A percentile compares a stretch with the other conserved stretches of the same genome.
Evolutionary conservation across 2,113 vertebrate species (phyloP).

Genomic region (Gymnarchus niloticus): DNA sequence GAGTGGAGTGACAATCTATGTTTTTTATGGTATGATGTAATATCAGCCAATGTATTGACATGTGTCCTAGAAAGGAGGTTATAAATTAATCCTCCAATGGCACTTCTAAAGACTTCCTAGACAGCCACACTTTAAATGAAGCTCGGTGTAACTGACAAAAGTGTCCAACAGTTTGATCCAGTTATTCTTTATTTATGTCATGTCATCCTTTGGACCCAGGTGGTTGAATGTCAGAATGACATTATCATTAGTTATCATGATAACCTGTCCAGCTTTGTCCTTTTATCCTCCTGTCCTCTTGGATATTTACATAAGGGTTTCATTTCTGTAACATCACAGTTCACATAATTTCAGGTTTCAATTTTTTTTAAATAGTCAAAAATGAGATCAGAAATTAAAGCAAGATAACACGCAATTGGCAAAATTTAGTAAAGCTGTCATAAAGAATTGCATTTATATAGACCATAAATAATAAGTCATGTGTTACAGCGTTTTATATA

Average conservation of each 20-base stretch:
- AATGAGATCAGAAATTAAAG: not conserved
- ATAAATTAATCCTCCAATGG: not conserved
- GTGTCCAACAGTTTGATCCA: not conserved
- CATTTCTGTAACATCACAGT: not conserved
- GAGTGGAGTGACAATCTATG: not conserved
- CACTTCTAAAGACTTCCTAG: not conserved
- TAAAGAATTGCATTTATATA: too few species aligned
- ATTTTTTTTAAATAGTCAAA: not conserved
- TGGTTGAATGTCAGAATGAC: constrained; percentile 20
- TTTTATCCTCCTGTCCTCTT: constrained; percentile 11
- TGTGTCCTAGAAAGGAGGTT: not conserved
- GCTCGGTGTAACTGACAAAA: not conserved
- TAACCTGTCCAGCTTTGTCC: not conserved
- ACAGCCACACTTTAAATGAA: not conserved
- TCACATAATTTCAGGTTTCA: not conserved
- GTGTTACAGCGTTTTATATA: too few species aligned
- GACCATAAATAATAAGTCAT: too few species aligned
- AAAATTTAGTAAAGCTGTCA: too few species aligned
- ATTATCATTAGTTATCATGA: not conserved
- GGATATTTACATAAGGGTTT: not conserved
- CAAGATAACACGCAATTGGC: not conserved
- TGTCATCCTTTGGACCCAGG: not conserved
- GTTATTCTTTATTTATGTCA: constrained; percentile 2
- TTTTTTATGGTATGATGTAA: not conserved
- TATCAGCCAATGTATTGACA: not conserved